These are phyloP conservation scores for Nipponia nippon DNA, from an alignment of 2,113 vertebrate genomes.

Conservation along the genomic window DNA sequence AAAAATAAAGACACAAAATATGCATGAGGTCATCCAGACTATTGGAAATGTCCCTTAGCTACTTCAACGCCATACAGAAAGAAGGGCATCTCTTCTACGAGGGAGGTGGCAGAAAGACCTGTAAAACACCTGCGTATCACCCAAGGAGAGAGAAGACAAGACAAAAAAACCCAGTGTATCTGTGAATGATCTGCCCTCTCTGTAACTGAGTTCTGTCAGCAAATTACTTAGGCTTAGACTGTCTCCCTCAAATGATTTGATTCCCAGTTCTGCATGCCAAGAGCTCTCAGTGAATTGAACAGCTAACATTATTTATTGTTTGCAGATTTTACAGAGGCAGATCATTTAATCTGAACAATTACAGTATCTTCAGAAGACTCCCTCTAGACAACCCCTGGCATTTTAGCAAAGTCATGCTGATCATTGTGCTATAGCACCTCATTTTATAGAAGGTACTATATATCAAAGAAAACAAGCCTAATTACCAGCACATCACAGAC, in stretches of 20 bases:
- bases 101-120: not conserved
- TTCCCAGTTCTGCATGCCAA: not conserved
- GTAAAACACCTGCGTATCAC: not conserved
- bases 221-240: not conserved
- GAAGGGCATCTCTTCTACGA: not conserved
- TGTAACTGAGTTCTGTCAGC: not conserved
- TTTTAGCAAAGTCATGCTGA: not conserved
- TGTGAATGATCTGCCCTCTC: not conserved
- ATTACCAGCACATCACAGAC: not conserved
- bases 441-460: not conserved
- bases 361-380: not conserved
- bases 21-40: not conserved
- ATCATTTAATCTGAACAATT: not conserved
- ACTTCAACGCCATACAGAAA: not conserved
- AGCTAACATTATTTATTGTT: not conserved
- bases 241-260: not conserved
- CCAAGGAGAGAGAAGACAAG: not conserved
- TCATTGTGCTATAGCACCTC: not conserved
- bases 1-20: conserved; percentile 14
- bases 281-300: not conserved
- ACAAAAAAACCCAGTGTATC: not conserved
- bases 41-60: not conserved
- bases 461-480: not conserved
- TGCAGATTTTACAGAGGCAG: not conserved
- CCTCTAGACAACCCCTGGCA: not conserved